These are phyloP conservation scores for Zaprionus capensis DNA, from an alignment of 1,140 invertebrate genomes.

Conservation along the genomic window DNA sequence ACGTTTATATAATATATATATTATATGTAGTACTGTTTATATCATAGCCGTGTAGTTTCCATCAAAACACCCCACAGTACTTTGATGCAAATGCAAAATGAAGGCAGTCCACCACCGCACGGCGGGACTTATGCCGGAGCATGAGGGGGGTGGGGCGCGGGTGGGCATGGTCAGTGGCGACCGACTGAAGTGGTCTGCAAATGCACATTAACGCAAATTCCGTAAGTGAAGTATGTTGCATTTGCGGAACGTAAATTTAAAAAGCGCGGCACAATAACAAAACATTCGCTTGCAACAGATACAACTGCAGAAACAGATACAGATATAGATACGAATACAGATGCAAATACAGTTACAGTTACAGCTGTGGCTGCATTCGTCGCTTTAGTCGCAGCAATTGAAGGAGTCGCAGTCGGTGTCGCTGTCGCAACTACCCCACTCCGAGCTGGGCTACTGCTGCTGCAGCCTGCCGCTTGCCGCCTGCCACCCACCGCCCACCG, in stretches of 20 bases:
- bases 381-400: conserved; percentile 42
- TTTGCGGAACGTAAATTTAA: conserved; percentile 82
- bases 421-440: not conserved
- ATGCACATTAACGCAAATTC: conserved; percentile 82
- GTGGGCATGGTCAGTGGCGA: conserved; percentile 8
- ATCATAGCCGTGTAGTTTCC: not conserved
- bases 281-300: conserved; percentile 8
- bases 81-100: conserved; percentile 72
- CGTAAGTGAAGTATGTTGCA: conserved; percentile 83
- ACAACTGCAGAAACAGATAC: conserved; percentile 3
- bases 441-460: conserved; percentile 40
- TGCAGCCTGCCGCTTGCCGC: not conserved
- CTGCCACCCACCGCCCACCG: not conserved
- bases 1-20: too few relatives aligned
- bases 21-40: not conserved
- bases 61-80: conserved; percentile 30
- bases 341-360: conserved; percentile 47
- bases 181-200: conserved; percentile 78
- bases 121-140: not conserved
- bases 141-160: not conserved
- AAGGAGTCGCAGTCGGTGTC: conserved; percentile 41
- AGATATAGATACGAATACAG: conserved; percentile 8
- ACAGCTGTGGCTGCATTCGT: conserved; percentile 47
- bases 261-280: conserved; percentile 79
- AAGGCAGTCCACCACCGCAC: conserved; percentile 46